Evolutionary conservation across 2,888 invertebrate species (phyloP), one percentile per base, ranked within the genome.

Genomic region (Notodonta dromedarius): DNA sequence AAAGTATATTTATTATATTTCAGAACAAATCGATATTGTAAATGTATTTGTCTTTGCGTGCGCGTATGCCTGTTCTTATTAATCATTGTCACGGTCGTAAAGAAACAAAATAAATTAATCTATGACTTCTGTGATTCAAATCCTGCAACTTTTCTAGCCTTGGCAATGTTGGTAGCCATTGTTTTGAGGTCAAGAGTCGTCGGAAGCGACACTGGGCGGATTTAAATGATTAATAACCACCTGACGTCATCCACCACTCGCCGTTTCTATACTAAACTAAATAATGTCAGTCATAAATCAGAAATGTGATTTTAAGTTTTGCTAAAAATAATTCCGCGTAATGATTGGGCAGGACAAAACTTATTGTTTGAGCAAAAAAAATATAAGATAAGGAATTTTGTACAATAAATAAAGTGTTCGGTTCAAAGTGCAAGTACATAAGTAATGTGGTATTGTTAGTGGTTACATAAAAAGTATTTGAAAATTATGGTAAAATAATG

Each of bases 261-360:
- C 57, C 58, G 32, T 52, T 59, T 71, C 52, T 59, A 63, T 60
- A 62, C 61, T 70, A 68, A 56, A 64, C 60, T 32, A 62, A 71
- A 56, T 74, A 71, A 74, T 71, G 74, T 57, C 55, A 39, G 65
- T 63, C 46, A 71, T 74, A 67, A 71, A 71, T 74, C 71, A 74
- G 64, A 65, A 52, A 55, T 56, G 52, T 16, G 24, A 55, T 63
- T 67, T 63, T 62, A 16, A 56, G 56, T 58, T 64, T 67, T 59
- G 51, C 60, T 51, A 13, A 52, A 52, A 32, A 52, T 69, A 12
- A n/a, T 44, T 56, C 65, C 60, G 48, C 60, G 35, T 62, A 62
- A 60, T 52, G 6, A 35, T 11, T 62, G 51, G 58, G 24, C 55
- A 24, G 44, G 52, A 56, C 48, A 62, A 53, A 46, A 57, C 42